Percentiles rank a stretch among this genome's conserved stretches.
These are phyloP conservation scores for Vollenhovia emeryi DNA, from an alignment of 1,140 invertebrate genomes.

Conservation along the genomic window DNA sequence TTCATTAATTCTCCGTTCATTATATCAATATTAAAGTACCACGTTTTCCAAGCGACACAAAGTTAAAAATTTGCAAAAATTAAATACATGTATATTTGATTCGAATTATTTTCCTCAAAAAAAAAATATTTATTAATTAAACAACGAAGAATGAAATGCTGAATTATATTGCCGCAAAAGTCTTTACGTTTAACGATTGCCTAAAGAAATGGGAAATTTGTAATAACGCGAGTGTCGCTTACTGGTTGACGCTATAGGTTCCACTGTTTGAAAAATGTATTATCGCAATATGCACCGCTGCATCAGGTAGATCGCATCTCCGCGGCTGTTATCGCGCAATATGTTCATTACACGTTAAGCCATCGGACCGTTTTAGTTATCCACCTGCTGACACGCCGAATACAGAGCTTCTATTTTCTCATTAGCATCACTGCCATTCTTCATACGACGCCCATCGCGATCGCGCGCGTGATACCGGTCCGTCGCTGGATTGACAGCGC, in stretches of 20 bases:
- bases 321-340: constrained; percentile 61
- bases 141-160: background rate
- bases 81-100: background rate
- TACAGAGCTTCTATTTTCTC: constrained; percentile 61
- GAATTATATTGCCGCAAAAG: background rate
- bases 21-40: no score
- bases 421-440: constrained; percentile 50
- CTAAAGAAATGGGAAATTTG: background rate
- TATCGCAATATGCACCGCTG: constrained; percentile 55
- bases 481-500: background rate
- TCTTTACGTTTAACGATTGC: background rate
- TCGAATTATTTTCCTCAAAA: background rate
- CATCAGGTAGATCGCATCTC: constrained; percentile 54
- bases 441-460: constrained; percentile 6
- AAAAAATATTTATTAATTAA: background rate
- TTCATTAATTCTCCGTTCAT: no score
- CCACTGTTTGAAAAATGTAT: constrained; percentile 37
- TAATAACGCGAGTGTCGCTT: background rate
- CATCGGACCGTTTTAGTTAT: constrained; percentile 57
- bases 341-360: constrained; percentile 69
- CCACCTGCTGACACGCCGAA: constrained; percentile 43
- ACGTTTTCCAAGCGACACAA: no score
- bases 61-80: no score
- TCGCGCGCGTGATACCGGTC: background rate
- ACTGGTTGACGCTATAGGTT: background rate